These are phyloP conservation scores for Trichopria drosophilae DNA, from an alignment of 2,888 invertebrate genomes.

Conservation along the genomic window DNA sequence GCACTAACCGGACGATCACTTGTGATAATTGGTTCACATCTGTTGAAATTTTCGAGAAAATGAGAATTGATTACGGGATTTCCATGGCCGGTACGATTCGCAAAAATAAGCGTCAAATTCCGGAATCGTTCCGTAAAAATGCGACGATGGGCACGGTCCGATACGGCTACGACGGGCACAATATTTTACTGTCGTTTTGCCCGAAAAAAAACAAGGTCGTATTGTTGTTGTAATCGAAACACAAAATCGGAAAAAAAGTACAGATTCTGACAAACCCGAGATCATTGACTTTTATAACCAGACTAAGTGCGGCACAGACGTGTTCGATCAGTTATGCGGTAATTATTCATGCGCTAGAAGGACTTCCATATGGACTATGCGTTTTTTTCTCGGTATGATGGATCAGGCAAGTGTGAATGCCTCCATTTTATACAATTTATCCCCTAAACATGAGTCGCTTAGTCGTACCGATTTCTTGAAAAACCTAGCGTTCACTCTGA, in stretches of 20 bases:
- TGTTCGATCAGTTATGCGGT: slow-evolving; percentile 1
- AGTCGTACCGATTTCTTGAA: not conserved
- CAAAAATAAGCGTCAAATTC: slow-evolving; percentile 31
- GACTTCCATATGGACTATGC: too few species aligned
- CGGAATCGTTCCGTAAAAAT: slow-evolving; percentile 1
- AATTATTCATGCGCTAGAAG: too few species aligned
- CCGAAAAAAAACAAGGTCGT: slow-evolving; percentile 9
- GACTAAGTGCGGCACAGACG: too few species aligned
- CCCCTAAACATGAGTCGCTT: too few species aligned
- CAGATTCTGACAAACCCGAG: not conserved
- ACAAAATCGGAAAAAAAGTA: slow-evolving; percentile 5
- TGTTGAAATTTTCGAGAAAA: not conserved
- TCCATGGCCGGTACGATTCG: slow-evolving; percentile 3
- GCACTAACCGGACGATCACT: slow-evolving; percentile 5
- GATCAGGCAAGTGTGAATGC: too few species aligned
- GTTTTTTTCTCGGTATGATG: too few species aligned
- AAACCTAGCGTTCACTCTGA: not conserved
- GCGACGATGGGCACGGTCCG: too few species aligned
- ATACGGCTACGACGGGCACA: too few species aligned
- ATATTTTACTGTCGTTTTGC: too few species aligned
- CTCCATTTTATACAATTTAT: too few species aligned
- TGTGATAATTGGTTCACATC: slow-evolving; percentile 15
- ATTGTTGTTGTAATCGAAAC: slow-evolving; percentile 8
- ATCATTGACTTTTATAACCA: too few species aligned
- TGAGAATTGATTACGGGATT: not conserved